Evolutionary conservation across 2,888 invertebrate species (phyloP), one percentile per base, ranked within the genome.

Genomic region (Timandra comae): DNA sequence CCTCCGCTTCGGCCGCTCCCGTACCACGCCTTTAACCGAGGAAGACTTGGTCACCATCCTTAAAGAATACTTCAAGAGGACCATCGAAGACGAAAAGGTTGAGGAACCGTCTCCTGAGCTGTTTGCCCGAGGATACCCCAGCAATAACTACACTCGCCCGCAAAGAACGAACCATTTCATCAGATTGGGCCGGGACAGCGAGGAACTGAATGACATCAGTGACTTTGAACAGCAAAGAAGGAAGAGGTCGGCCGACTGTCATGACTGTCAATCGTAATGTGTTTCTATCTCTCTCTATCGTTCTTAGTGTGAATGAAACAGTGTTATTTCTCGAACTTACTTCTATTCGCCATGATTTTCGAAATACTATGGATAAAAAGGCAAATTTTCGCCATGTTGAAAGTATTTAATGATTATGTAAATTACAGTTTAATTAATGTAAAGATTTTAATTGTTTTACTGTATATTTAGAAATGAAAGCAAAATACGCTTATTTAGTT

Each of bases 151-250:
- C 16, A 16, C 16, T 3, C 74, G 84, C 53, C 84, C 78, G 45
- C 68, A 53, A 49, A 65, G 84, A 35, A 84, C 82, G 3, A 73
- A 84, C 38, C 80, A 81, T 30, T 85, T 85, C 41, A 70, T 85
- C 47, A 72, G 84, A 35, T 71, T 85, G 0, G 84, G 84, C 1
- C 62, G 84, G 32, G 79, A 79, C 35, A 80, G 66, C 31, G 84
- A 82, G 41, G 81, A 80, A 26, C 27, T 76, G 6, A 65, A 61
- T 30, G 74, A 70, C n/a, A 56, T 57, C 8, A 74, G 71, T 3
- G 72, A 68, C 3, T 16, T 16, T 16, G 68, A 70, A 12, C 54
- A 58, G 5, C 52, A 60, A 0, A 69, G 81, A 54, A 74, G 56
- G 63, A 82, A 84, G 63, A 56, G 80, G 35, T 66, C 73, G 0